A percentile compares a stretch with the other conserved stretches of the same genome.
Conservation (phyloP, 1,140 invertebrate species). For the Drosophila malerkotliana region DNA sequence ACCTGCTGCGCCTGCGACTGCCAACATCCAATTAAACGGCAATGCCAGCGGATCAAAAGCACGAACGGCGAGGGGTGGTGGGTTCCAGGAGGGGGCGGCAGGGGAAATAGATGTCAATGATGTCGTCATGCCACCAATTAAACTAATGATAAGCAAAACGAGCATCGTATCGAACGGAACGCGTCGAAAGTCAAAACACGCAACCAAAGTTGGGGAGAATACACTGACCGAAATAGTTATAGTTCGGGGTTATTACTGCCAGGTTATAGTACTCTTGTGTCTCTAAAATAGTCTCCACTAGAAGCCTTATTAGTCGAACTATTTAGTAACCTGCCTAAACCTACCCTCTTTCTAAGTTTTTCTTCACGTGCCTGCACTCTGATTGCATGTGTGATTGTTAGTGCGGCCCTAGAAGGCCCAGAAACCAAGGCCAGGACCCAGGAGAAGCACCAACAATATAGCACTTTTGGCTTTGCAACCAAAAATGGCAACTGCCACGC, state of each 20-base stretch:
- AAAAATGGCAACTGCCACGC: constrained; percentile 58
- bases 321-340: no score
- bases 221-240: neutral
- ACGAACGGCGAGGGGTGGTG: neutral
- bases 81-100: neutral
- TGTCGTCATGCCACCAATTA: constrained; percentile 81
- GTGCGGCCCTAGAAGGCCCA: neutral
- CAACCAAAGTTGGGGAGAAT: neutral
- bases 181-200: constrained; percentile 71
- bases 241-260: no score
- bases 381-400: constrained; percentile 21
- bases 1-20: constrained; percentile 58
- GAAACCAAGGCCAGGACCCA: neutral
- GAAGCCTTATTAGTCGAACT: no score
- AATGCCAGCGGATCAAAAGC: constrained; percentile 32
- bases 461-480: constrained; percentile 18
- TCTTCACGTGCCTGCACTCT: constrained; percentile 2
- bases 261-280: no score
- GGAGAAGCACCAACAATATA: constrained; percentile 16
- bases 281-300: neutral
- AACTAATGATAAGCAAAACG: constrained; percentile 78
- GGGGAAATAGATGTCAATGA: constrained; percentile 26
- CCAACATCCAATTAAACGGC: constrained; percentile 79
- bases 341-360: neutral
- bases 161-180: constrained; percentile 26